These are phyloP conservation scores for Phalacrocorax carbo DNA, from an alignment of 2,113 vertebrate genomes.

Conservation along the genomic window DNA sequence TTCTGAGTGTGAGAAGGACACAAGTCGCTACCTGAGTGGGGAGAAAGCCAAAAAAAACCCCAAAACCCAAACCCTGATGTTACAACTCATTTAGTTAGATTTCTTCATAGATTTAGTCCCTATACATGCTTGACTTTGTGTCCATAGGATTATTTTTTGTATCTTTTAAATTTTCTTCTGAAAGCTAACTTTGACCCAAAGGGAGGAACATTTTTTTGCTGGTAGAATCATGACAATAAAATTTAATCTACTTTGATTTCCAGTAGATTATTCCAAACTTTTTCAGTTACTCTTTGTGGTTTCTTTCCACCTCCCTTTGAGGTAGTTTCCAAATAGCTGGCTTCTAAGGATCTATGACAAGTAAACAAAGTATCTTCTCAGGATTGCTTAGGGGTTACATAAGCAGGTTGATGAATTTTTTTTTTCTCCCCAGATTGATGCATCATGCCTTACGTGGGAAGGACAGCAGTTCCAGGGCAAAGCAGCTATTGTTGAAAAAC, in stretches of 20 bases:
- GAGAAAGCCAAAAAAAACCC: no score
- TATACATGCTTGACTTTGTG: not conserved
- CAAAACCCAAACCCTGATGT: no score
- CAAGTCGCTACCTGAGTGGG: not conserved
- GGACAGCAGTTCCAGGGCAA: conserved; percentile 97
- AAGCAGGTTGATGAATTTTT: not conserved
- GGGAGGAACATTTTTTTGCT: not conserved
- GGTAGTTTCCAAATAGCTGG: not conserved
- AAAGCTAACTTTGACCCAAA: not conserved
- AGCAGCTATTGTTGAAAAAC: conserved; percentile 95
- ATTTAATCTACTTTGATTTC: not conserved
- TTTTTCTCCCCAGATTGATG: conserved; percentile 82
- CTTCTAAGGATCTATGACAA: not conserved
- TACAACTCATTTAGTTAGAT: not conserved
- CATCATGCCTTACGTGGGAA: conserved; percentile 99
- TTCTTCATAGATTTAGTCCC: not conserved
- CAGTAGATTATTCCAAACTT: not conserved
- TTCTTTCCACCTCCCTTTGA: not conserved
- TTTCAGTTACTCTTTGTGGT: not conserved
- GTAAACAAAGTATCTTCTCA: not conserved
- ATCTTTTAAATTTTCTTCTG: not conserved
- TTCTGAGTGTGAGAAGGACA: not conserved
- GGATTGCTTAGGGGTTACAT: not conserved
- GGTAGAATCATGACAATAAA: not conserved
- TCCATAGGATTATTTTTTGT: not conserved